A percentile compares a stretch with the other conserved stretches of the same genome.
These are phyloP conservation scores for Chymomyza fuscimana DNA, from an alignment of 2,888 invertebrate species.

Conservation along the genomic window DNA sequence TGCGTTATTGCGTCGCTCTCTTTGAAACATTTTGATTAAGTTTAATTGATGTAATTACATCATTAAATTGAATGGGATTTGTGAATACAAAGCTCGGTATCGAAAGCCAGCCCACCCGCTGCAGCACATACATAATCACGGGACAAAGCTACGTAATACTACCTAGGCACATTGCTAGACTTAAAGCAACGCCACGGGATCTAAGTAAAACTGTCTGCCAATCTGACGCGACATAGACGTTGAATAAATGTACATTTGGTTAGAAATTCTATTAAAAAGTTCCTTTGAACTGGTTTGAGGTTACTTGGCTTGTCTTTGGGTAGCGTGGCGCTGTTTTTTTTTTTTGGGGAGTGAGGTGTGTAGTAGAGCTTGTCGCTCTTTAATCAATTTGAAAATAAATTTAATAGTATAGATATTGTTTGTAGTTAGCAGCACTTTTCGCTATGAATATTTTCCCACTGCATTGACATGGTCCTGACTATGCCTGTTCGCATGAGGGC, in stretches of 20 bases:
- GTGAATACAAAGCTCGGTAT: slow-evolving; percentile 57
- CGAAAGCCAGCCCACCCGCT: neutral
- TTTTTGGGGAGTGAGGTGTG: neutral
- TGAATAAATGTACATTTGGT: neutral
- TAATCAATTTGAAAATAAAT: slow-evolving; percentile 73
- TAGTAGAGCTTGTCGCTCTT: slow-evolving; percentile 21
- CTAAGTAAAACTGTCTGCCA: neutral
- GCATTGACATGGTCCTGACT: slow-evolving; percentile 45
- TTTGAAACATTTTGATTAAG: slow-evolving; percentile 74
- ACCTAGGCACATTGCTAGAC: neutral
- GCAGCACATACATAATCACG: neutral
- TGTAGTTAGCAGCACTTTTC: slow-evolving; percentile 19
- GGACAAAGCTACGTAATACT: neutral
- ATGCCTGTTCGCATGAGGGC: neutral
- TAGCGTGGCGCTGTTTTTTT: neutral
- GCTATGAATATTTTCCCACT: slow-evolving; percentile 22
- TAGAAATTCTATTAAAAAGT: neutral
- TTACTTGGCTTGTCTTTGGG: neutral
- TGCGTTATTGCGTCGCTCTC: slow-evolving; percentile 55
- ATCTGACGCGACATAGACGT: neutral
- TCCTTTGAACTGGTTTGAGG: neutral
- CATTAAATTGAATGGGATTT: slow-evolving; percentile 72
- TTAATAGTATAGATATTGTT: slow-evolving; percentile 63
- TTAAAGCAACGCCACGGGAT: neutral
- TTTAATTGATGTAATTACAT: slow-evolving; percentile 75